Evolutionary conservation across 2,888 invertebrate genomes (phyloP), one percentile per base, ranked within the genome.

Genomic region (Sepiola atlantica): DNA sequence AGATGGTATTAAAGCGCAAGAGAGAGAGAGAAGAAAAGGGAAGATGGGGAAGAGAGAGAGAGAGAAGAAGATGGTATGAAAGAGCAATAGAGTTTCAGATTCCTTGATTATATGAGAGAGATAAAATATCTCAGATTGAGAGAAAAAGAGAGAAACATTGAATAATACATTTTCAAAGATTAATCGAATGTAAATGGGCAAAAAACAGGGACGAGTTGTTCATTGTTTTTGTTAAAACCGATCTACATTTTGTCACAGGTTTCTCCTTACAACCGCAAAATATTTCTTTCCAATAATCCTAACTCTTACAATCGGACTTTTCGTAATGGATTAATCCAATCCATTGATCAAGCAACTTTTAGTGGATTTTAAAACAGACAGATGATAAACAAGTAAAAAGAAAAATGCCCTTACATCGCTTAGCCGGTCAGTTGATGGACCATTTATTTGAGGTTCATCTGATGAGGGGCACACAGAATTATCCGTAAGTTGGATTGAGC

Each of bases 401-500:
- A 18, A 77, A 77, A 18, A n/a, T n/a, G 10, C 12, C 45, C 92
- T 92, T 54, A 92, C 92, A 92, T 92, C 92, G 12, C 92, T 92
- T 45, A 92, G 55, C 54, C 28, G 92, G 92, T 92, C 92, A 24
- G 28, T 28, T 92, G 92, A 54, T 4, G 92, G 92, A 24, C 92
- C 92, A 54, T 92, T 92, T 55, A 54, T 55, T 92, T 92, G 92
- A 45, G 92, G 92, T 55, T 92, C 92, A 55, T 92, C 92, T 54
- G 55, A 92, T 92, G 45, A 55, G 55, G 45, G 92, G 24, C 92
- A 92, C 55, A 92, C n/a, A 14, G 92, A 92, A 32, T 92, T 92
- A 55, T 92, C 92, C 55, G 55, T 92, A 45, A 92, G 45, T 28
- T 92, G 92, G 54, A 92, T 92, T 28, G 92, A 92, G 55, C 92